phyloP scores from a whole-genome alignment of 2,113 vertebrate species.

The Steatornis caripensis region DNA sequence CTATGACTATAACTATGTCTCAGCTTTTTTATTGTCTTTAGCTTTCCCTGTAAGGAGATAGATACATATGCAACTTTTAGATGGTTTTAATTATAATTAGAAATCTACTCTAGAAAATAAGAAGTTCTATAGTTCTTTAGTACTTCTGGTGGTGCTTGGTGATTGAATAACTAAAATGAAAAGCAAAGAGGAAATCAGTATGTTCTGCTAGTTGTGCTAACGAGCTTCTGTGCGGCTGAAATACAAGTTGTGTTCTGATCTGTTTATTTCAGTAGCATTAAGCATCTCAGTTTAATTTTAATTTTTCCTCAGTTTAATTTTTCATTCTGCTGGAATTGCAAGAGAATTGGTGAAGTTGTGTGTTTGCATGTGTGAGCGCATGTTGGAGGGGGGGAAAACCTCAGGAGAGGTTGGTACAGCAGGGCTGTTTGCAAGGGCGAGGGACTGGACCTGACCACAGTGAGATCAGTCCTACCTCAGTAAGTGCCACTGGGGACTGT shows the following conservation, averaged over 20 bases:
- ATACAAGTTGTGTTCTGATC: not conserved
- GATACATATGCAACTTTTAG: not conserved
- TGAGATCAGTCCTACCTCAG: not conserved
- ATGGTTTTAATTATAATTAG: not conserved
- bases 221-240: not conserved
- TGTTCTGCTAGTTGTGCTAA: not conserved
- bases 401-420: not conserved
- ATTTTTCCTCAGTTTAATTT: not conserved
- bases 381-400: not conserved
- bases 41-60: not conserved
- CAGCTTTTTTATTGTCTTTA: slow-evolving; percentile 5
- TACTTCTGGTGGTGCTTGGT: not conserved
- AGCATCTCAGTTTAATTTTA: not conserved
- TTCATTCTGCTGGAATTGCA: not conserved
- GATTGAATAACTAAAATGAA: not conserved
- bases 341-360: not conserved
- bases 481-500: not conserved
- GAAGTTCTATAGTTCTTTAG: not conserved
- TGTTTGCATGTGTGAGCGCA: accelerated
- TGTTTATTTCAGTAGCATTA: not conserved
- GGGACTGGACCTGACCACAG: not conserved
- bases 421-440: not conserved
- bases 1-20: slow-evolving; percentile 38
- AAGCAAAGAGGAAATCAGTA: not conserved
- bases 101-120: not conserved